Evolutionary conservation across 2,888 invertebrate genomes (phyloP), one percentile per base, ranked within the genome.

Genomic region (Halictus ligatus): DNA sequence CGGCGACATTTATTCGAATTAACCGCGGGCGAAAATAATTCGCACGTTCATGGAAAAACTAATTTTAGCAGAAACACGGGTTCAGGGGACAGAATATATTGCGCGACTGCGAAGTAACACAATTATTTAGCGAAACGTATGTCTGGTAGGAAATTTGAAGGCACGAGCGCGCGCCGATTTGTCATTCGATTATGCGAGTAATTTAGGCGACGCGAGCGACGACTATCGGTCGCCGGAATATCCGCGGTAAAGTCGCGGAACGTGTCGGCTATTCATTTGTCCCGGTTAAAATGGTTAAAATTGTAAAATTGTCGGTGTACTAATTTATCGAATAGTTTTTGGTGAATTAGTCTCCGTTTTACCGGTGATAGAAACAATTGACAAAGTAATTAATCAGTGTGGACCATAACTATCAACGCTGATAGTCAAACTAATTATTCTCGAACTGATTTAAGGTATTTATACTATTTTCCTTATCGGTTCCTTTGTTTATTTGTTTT

Each of bases 161-260:
- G 75, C 78, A 43, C 40, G 60, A 48, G n/a, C 58, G 18, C 15
- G 15, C 13, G 54, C 71, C 71, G 60, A 81, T 89, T 80, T 80
- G 60, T 83, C 50, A 80, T 82, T 84, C 48, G 76, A 85, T 88
- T 89, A 81, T 50, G 78, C 58, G 71, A 54, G 54, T 78, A 85
- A 85, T 77, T 85, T 69, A 21, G 46, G 58, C 8, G 13, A 21
- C 60, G 29, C 60, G 60, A 29, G 7, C n/a, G 21, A n/a, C 25
- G 25, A 8, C 21, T 60, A 58, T 25, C 43, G 15, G 67, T 74
- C 76, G 43, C 54, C 48, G 75, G 78, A 85, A 85, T 80, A 75
- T 80, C 54, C 1, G 1, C 48, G 25, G 72, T 43, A 67, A 79
- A 73, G 77, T 84, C 77, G 77, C 13, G 64, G 60, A 75, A 6